Conservation (phyloP, 1,140 invertebrate genomes). For the Lineus longissimus region DNA sequence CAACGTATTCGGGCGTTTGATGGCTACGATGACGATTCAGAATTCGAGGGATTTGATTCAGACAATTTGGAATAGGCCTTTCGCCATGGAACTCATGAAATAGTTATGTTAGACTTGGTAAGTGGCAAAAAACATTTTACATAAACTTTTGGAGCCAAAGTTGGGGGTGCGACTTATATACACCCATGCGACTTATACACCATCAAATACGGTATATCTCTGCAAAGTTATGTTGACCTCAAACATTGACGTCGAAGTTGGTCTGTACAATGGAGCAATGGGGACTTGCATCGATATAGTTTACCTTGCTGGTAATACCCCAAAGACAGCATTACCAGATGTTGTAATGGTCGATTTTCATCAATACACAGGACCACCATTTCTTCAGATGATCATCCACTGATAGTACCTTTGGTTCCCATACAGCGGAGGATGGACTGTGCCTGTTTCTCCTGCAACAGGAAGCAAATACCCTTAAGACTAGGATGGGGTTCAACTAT, state of each 20-base stretch:
- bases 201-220: neutral
- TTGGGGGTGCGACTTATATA: too few relatives aligned
- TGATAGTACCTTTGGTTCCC: neutral
- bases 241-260: neutral
- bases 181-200: too few relatives aligned
- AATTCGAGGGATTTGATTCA: too few relatives aligned
- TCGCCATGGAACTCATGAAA: too few relatives aligned
- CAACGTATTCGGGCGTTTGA: too few relatives aligned
- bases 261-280: neutral
- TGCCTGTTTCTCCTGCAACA: constrained; percentile 14
- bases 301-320: neutral
- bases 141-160: too few relatives aligned
- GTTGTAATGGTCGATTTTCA: neutral
- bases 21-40: too few relatives aligned
- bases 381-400: neutral
- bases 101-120: too few relatives aligned
- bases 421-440: neutral
- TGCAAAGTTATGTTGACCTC: neutral
- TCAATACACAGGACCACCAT: neutral
- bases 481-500: constrained; percentile 25
- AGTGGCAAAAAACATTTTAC: too few relatives aligned
- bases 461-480: constrained; percentile 22
- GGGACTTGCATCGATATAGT: neutral
- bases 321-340: neutral
- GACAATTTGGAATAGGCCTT: too few relatives aligned